phyloP scores from a whole-genome alignment of 64 coral and sea anemone species.

The Dendrophyllia cribrosa region DNA sequence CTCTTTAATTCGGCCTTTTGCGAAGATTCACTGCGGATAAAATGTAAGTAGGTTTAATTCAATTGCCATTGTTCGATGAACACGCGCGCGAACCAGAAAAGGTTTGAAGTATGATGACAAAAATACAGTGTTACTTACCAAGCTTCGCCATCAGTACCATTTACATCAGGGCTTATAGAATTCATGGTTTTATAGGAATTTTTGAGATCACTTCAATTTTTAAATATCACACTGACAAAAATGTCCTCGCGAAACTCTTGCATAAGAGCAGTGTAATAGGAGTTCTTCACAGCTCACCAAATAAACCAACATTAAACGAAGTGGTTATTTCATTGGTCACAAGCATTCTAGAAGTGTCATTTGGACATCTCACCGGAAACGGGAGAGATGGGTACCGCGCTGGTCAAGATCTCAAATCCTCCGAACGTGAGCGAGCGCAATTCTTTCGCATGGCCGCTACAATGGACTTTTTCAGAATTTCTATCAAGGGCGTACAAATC shows the following conservation, averaged over 20 bases:
- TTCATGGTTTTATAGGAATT: conserved; percentile 2
- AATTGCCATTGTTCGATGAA: no score
- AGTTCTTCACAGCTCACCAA: neutral
- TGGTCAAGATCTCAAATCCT: conserved; percentile 11
- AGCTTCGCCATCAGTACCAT: neutral
- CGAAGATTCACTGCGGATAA: neutral
- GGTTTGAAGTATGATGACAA: no score
- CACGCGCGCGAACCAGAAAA: no score
- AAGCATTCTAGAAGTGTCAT: neutral
- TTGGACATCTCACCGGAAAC: conserved; percentile 12
- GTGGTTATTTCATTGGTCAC: conserved; percentile 13
- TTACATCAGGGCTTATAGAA: conserved; percentile 10
- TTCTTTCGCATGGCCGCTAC: neutral
- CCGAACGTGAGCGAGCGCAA: neutral
- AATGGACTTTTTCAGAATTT: conserved; percentile 34
- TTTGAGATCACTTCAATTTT: conserved; percentile 13
- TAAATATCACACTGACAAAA: neutral
- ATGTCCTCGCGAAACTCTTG: neutral
- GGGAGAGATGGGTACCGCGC: neutral
- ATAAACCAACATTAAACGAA: conserved; percentile 9
- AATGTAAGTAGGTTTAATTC: neutral
- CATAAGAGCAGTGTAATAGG: conserved; percentile 14
- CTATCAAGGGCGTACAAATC: conserved; percentile 17
- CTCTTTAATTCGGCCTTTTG: conserved; percentile 18
- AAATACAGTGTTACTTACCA: neutral